Evolutionary conservation across 2,113 vertebrate genomes (phyloP), one percentile per base, ranked within the genome.

Genomic region (Ornithorhynchus anatinus): DNA sequence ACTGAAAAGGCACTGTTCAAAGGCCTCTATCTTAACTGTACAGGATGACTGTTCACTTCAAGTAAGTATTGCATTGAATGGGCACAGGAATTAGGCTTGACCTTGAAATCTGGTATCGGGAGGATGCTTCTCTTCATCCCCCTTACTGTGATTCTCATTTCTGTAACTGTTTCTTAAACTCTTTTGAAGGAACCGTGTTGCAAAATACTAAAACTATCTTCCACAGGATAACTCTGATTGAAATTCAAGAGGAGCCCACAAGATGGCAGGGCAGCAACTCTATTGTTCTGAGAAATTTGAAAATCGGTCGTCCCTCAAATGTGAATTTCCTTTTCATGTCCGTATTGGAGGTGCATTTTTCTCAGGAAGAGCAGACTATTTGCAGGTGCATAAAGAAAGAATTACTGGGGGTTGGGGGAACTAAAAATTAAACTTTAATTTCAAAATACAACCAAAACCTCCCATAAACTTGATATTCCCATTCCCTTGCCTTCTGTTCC

Each of bases 231-330:
- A 20, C 40, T 15, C 42, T 7, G 50, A 19, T 31, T 37, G 4
- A 60, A 13, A 1, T 44, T 31, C 66, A 42, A 12, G 1, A 0
- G 1, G 10, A 1, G 0, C 25, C 36, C 83, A 22, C 52, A 31
- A 75, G 83, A 70, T 70, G 80, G 85, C 69, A 27, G n/a, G n/a
- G 14, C 72, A 60, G 65, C 31, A n/a, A 2, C n/a, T n/a, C 75
- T 50, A 69, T 27, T 31, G 52, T 47, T 67, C 66, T n/a, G n/a
- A n/a, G n/a, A n/a, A n/a, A n/a, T 52, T 42, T 12, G 57, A 38
- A 17, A 6, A 35, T n/a, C n/a, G n/a, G n/a, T n/a, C n/a, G n/a
- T n/a, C 22, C 39, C 22, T 16, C 0, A 1, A 8, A 15, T 1
- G 38, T n/a, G 2, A 6, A 14, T 61, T 12, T 20, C 10, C 16